Evolutionary conservation across 2,797 vertebrate species (phyloP), one percentile per base, ranked within the genome.

Genomic region (Anguilla obscura): DNA sequence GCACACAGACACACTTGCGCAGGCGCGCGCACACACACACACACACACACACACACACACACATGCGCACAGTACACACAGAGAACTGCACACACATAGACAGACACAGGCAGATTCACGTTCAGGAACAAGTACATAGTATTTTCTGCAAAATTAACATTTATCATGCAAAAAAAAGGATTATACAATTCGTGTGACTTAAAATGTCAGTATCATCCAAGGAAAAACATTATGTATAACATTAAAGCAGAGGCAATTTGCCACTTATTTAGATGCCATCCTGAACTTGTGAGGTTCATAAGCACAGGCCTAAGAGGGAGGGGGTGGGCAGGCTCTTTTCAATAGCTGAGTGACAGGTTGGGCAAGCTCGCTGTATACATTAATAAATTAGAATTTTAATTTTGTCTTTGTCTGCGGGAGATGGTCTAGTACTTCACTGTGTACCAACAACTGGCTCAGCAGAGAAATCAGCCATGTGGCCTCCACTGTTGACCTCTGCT

Each of bases 361-460:
- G 97, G 95, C 97, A 93, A 95, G 97, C 95, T 96, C 96, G 97
- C 96, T 95, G 97, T 98, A 98, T 98, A 98, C 97, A 98, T 99
- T 98, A 98, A 99, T 98, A 98, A 98, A 98, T 98, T 98, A 97
- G 97, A 98, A 99, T 98, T 97, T 98, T 97, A 98, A 98, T 98
- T 97, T 96, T 93, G 95, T 96, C 97, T 98, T 97, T 97, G 97
- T 97, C 97, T 97, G 96, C 96, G 93, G 94, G 96, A 97, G 97
- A 96, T 96, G 96, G 95, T 96, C 94, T 92, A 87, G 94, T 95
- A 96, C 97, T 97, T 95, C 95, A 96, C 96, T 97, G 96, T 95
- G 91, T 97, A 97, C 96, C 97, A 97, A 97, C 97, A 97, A 97
- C 97, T 97, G 96, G 94, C 97, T 95, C 93, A 95, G 96, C 94